A percentile compares a stretch with the other conserved stretches of the same genome.
These are phyloP conservation scores for Characodon lateralis DNA, from an alignment of 2,797 vertebrate genomes.

Conservation along the genomic window DNA sequence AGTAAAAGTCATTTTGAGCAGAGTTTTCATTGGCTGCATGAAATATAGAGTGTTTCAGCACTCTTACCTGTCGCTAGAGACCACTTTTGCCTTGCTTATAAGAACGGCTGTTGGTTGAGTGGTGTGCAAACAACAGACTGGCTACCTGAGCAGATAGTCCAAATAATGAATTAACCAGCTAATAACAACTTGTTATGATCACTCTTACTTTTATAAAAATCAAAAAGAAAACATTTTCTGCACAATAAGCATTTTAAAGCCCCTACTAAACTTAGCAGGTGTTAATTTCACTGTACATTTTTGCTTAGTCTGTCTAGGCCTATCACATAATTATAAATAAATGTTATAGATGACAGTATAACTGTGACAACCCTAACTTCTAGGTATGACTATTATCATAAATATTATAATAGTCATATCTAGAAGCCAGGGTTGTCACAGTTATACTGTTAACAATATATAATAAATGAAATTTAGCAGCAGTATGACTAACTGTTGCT, in stretches of 20 bases:
- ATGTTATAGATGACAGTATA: too few relatives aligned
- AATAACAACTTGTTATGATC: not conserved
- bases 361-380: too few relatives aligned
- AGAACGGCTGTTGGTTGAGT: not conserved
- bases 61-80: not conserved
- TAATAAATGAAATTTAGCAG: too few relatives aligned
- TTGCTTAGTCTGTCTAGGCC: not conserved
- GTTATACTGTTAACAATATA: too few relatives aligned
- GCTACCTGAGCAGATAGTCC: not conserved
- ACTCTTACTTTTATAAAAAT: not conserved
- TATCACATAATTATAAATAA: not conserved
- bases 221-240: not conserved
- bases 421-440: too few relatives aligned
- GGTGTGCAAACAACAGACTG: not conserved
- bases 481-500: too few relatives aligned
- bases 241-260: not conserved
- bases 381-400: too few relatives aligned
- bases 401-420: not conserved
- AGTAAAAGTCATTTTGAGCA: too few relatives aligned
- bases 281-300: too few relatives aligned
- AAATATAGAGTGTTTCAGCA: not conserved
- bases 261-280: too few relatives aligned
- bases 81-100: not conserved
- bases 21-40: not conserved
- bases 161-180: not conserved